Conservation (phyloP, 2,888 invertebrate genomes). For the Philereme vetulata region DNA sequence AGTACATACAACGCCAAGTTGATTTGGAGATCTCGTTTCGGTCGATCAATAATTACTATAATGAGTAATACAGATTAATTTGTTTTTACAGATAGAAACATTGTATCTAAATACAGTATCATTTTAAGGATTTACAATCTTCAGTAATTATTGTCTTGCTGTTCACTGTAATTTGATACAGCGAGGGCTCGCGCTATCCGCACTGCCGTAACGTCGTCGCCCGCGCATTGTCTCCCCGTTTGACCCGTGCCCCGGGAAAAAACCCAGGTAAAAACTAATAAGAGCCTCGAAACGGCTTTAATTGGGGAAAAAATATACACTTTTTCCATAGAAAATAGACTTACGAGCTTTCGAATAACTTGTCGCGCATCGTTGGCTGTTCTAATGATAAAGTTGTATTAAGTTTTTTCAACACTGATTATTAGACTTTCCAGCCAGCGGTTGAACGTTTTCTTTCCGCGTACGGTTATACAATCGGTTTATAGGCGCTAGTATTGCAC, state of each 20-base stretch:
- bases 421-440: neutral
- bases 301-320: slow-evolving; percentile 70
- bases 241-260: slow-evolving; percentile 81
- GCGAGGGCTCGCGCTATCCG: slow-evolving; percentile 14
- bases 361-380: slow-evolving; percentile 41
- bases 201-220: slow-evolving; percentile 8
- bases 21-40: too few species aligned
- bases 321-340: slow-evolving; percentile 57
- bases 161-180: neutral
- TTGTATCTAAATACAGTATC: too few species aligned
- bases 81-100: too few species aligned
- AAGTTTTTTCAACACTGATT: slow-evolving; percentile 33
- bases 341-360: slow-evolving; percentile 46
- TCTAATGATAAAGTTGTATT: slow-evolving; percentile 49
- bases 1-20: too few species aligned
- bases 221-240: slow-evolving; percentile 76
- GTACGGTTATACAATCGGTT: neutral
- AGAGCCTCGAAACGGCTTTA: slow-evolving; percentile 62
- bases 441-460: neutral
- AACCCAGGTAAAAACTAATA: slow-evolving; percentile 66
- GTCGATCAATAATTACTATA: too few species aligned
- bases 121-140: too few species aligned
- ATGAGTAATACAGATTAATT: too few species aligned
- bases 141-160: neutral
- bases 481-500: too few species aligned